Evolutionary conservation across 2,113 vertebrate species (phyloP).

Genomic region (Lontra canadensis): DNA sequence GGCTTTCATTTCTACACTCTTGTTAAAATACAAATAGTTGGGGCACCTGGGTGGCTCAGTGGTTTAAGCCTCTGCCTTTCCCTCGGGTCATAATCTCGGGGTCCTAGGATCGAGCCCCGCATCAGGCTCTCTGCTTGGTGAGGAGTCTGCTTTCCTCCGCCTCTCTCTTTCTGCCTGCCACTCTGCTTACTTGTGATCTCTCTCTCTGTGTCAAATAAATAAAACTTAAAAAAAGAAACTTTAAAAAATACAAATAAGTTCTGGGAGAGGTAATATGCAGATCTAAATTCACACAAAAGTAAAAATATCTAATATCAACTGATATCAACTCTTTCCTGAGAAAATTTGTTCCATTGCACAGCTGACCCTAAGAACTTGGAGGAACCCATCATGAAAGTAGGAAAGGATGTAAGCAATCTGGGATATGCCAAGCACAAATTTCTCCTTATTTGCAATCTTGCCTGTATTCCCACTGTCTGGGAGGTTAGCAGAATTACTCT

Average conservation of each 20-base stretch:
- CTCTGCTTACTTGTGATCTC: too few relatives aligned
- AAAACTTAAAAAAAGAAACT: too few relatives aligned
- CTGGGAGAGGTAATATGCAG: not conserved
- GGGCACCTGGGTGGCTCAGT: too few relatives aligned
- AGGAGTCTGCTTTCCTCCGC: too few relatives aligned
- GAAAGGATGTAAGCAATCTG: not conserved
- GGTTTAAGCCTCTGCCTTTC: too few relatives aligned
- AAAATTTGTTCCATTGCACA: not conserved
- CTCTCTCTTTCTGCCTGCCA: too few relatives aligned
- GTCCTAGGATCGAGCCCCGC: too few relatives aligned
- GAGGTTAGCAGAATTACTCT: not conserved
- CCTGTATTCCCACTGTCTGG: not conserved
- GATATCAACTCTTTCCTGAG: not conserved
- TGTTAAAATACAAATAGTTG: conserved; percentile 1
- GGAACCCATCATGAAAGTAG: not conserved
- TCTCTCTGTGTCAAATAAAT: too few relatives aligned
- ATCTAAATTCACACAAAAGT: not conserved
- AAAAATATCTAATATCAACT: not conserved
- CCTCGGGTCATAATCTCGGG: too few relatives aligned
- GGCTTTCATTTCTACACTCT: not conserved
- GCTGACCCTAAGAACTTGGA: not conserved
- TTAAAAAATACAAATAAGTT: not conserved
- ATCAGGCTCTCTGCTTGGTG: too few relatives aligned
- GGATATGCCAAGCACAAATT: not conserved
- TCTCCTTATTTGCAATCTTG: not conserved